A percentile compares a stretch with the other conserved stretches of the same genome.
Conservation (phyloP, 1,140 invertebrate genomes). For the Camponotus pennsylvanicus region DNA sequence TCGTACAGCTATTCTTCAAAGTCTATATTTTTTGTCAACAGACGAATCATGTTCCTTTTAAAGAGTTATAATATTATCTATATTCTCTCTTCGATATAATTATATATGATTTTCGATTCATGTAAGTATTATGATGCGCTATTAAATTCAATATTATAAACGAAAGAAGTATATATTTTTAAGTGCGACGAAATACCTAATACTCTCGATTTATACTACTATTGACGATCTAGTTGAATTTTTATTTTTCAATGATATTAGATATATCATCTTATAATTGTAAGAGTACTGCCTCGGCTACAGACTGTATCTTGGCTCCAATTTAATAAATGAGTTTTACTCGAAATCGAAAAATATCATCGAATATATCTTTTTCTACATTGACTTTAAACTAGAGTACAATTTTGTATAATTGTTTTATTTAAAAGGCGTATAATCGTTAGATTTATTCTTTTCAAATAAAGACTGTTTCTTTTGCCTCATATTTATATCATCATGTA, state of each 20-base stretch:
- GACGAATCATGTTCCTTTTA: neutral
- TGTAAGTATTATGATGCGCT: conserved; percentile 5
- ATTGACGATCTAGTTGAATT: conserved; percentile 74
- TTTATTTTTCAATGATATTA: conserved; percentile 79
- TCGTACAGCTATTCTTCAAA: neutral
- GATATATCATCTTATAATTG: conserved; percentile 79
- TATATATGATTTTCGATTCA: conserved; percentile 21
- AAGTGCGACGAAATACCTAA: conserved; percentile 75
- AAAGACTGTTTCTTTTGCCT: neutral
- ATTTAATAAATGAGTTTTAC: conserved; percentile 83
- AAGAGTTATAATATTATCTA: conserved; percentile 7
- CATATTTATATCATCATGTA: neutral
- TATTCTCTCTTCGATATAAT: conserved; percentile 9
- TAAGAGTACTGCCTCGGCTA: conserved; percentile 83
- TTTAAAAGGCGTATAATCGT: neutral
- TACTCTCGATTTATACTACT: conserved; percentile 80
- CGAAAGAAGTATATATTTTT: conserved; percentile 65
- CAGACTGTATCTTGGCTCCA: conserved; percentile 82
- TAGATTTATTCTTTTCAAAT: neutral
- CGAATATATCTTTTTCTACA: neutral
- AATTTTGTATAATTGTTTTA: neutral
- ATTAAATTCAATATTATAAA: conserved; percentile 68
- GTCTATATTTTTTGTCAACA: conserved; percentile 6
- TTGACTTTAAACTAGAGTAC: neutral
- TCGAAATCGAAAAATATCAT: conserved; percentile 36